Base-by-base conservation (phyloP, 2,113 vertebrate genomes). In the Oreochromis tanganicae region DNA sequence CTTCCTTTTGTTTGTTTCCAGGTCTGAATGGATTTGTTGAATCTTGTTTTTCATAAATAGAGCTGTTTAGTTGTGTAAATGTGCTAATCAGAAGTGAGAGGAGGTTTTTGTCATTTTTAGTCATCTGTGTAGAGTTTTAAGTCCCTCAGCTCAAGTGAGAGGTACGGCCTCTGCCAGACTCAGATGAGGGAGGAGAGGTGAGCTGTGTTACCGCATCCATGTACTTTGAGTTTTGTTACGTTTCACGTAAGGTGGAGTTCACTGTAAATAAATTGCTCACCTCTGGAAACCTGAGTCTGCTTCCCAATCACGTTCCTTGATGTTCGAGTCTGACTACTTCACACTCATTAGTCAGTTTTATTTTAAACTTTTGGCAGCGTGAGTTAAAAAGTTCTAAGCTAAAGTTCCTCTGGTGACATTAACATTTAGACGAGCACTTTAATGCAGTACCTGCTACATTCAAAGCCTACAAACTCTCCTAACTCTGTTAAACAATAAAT, bases 11-110 rank as follows among this genome's bases (percentile, higher is more conserved):
- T 57, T 57, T 7, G 24, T 14, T 57, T 27, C 7, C 21, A 27
- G 55, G 55, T 57, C 24, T 0, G 1, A 27, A 57, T 14, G 24
- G 24, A 27, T 14, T 57, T 29, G 55, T 8, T 29, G 24, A 57
- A 29, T 29, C 55, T 57, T 57, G 27, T 57, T 24, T 57, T 14
- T 29, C 1, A 8, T 57, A 57, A 27, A 57, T 57, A 57, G 12
- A 27, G 0, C 7, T 0, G 2, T 8, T 57, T 29, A 57, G 55
- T 13, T 57, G 55, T 57, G 1, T 14, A 0, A 57, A 29, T 57
- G 55, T 29, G 24, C 24, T 29, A 57, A 57, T 57, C 55, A 57
- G 55, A 14, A 57, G 21, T 57, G 21, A 27, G 54, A 56, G 3
- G 6, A 56, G 55, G 4, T 57, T 57, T 57, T 27, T 14, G 24